Evolutionary conservation across 2,888 invertebrate species (phyloP).

Genomic region (Scrobipalpa costella): DNA sequence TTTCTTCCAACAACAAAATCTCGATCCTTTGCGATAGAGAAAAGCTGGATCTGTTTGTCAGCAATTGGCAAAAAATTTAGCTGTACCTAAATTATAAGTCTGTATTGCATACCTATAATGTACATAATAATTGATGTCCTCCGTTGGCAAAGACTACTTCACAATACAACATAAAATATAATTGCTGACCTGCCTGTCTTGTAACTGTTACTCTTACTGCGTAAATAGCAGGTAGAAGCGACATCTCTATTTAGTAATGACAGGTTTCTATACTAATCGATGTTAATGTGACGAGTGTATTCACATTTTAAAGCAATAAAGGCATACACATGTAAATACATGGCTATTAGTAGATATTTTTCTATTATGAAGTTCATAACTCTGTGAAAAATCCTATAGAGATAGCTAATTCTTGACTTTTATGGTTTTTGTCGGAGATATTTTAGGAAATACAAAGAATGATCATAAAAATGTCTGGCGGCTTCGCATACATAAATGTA

Average conservation of each 20-base stretch:
- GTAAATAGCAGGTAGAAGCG: background rate
- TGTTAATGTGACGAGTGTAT: background rate
- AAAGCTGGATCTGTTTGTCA: too few relatives aligned
- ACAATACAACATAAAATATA: too few relatives aligned
- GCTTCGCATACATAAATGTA: background rate
- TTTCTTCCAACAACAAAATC: too few relatives aligned
- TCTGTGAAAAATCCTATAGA: background rate
- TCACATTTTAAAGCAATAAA: constrained; percentile 11
- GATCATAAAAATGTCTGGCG: background rate
- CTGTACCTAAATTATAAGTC: too few relatives aligned
- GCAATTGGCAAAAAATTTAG: too few relatives aligned
- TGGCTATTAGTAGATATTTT: constrained; percentile 22
- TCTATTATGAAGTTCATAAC: constrained; percentile 12
- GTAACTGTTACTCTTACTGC: background rate
- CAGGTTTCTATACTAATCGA: constrained; percentile 15
- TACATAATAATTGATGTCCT: too few relatives aligned
- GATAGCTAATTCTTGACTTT: background rate
- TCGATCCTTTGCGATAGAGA: too few relatives aligned
- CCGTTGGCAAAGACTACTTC: too few relatives aligned
- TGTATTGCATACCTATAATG: too few relatives aligned
- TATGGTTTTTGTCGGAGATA: background rate
- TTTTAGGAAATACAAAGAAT: background rate
- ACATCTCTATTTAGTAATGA: constrained; percentile 6
- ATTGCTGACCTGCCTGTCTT: background rate
- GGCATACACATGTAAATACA: constrained; percentile 8